Conservation (phyloP, 2,888 invertebrate genomes). For the Ramazzottius varieornatus region DNA sequence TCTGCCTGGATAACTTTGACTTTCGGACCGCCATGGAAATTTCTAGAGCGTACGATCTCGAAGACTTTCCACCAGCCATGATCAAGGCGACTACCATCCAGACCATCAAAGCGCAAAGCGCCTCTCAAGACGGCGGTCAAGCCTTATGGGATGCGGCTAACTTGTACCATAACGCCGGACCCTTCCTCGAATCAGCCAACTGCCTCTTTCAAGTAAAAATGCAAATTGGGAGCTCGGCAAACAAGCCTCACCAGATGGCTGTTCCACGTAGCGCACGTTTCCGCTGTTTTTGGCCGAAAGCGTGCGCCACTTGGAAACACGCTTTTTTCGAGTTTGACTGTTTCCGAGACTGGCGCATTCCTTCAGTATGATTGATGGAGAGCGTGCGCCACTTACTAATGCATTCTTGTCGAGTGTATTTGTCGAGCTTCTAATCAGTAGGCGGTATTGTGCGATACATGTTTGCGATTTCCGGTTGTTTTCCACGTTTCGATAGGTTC, state of each 20-base stretch:
- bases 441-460: not conserved
- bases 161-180: not conserved
- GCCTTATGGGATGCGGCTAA: not conserved
- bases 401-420: too few species aligned
- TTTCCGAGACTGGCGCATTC: too few species aligned
- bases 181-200: not conserved
- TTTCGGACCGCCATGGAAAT: not conserved
- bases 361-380: too few species aligned
- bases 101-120: not conserved
- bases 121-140: not conserved
- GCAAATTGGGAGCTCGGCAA: too few species aligned
- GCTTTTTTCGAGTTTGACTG: too few species aligned
- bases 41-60: not conserved
- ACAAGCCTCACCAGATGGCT: too few species aligned
- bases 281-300: not conserved
- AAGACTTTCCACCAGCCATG: not conserved
- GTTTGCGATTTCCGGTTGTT: not conserved
- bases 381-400: too few species aligned
- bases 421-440: too few species aligned
- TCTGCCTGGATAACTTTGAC: not conserved
- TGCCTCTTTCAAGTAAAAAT: not conserved
- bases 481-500: not conserved
- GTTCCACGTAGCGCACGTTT: not conserved
- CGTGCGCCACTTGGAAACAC: not conserved
- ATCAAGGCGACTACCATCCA: not conserved